Evolutionary conservation across 1,140 invertebrate genomes (phyloP), one percentile per base, ranked within the genome.

Genomic region (Aphis gossypii): DNA sequence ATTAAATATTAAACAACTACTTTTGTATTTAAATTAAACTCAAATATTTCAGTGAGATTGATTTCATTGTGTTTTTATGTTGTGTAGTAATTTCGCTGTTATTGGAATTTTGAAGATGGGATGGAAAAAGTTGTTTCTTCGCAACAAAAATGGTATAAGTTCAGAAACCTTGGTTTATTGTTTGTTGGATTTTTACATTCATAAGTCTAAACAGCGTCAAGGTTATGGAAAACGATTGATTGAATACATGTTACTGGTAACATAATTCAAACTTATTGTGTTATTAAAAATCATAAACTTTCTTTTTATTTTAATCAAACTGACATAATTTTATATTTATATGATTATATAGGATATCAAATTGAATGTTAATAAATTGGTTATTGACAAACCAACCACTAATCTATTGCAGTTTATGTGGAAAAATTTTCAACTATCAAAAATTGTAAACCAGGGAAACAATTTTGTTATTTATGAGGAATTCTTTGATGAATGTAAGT

Each of bases 381-480:
- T 98, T 1, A 97, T 99, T 94, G 98, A 99, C 95, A 96, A 97
- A 89, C 98, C 98, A 0, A 99, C 98, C 0, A 96, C 97, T 48
- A 99, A 99, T 95, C 97, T 99, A 94, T 95, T 98, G 76, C 96
- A 96, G 30, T 99, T 99, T 95, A 95, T 99, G 1, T 95, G 96
- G 23, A 98, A 98, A 95, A 97, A 99, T 95, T 99, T 98, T 95
- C 96, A 96, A 84, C 95, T 98, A 14, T 95, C 95, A 48, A 96
- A 96, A 84, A 96, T 97, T n/a, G 97, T 98, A 94, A 97, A 97
- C 18, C 98, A 98, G 95, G 97, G 97, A 93, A 98, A 98, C 95
- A 98, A 98, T 95, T 98, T 98, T 96, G 98, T 98, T 7, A 96
- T 98, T n/a, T 99, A 97, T 95, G 96, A 97, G 94, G 97, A 97